Percentiles rank a stretch among this genome's conserved stretches.
Evolutionary conservation across 2,888 invertebrate species (phyloP).

Genomic region (Caenorhabditis sp.): DNA sequence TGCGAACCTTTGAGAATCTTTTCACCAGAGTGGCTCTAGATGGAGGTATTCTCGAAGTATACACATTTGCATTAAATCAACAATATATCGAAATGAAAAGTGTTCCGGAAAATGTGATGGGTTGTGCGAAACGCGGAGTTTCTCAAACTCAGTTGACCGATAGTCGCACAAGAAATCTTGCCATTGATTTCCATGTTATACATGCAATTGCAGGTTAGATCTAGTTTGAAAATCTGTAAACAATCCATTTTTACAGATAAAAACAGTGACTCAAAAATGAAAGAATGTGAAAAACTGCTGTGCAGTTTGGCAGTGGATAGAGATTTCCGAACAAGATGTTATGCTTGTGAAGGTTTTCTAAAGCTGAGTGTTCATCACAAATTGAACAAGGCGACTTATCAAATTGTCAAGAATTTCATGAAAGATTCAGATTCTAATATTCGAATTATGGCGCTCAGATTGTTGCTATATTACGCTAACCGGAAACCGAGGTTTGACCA

Average conservation of each 20-base stretch:
- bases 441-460: constrained; percentile 42
- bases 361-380: neutral
- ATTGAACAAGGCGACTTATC: constrained; percentile 13
- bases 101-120: constrained; percentile 19
- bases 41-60: constrained; percentile 11
- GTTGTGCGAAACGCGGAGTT: constrained; percentile 14
- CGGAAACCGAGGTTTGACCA: constrained; percentile 9
- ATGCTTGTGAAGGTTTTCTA: constrained; percentile 38
- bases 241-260: neutral
- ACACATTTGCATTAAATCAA: constrained; percentile 5
- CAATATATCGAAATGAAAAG: neutral
- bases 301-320: constrained; percentile 27
- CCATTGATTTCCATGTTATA: constrained; percentile 20
- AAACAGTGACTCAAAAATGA: neutral
- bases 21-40: constrained; percentile 15
- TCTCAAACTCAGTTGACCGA: constrained; percentile 10
- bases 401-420: constrained; percentile 26
- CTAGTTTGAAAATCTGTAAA: neutral
- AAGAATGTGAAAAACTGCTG: constrained; percentile 20
- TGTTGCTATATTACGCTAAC: constrained; percentile 34
- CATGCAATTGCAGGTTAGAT: neutral
- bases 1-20: constrained; percentile 7
- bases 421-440: constrained; percentile 42
- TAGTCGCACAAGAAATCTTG: constrained; percentile 6
- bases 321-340: constrained; percentile 48